Evolutionary conservation across 2,797 vertebrate genomes (phyloP).

Genomic region (Aphelocoma californica): DNA sequence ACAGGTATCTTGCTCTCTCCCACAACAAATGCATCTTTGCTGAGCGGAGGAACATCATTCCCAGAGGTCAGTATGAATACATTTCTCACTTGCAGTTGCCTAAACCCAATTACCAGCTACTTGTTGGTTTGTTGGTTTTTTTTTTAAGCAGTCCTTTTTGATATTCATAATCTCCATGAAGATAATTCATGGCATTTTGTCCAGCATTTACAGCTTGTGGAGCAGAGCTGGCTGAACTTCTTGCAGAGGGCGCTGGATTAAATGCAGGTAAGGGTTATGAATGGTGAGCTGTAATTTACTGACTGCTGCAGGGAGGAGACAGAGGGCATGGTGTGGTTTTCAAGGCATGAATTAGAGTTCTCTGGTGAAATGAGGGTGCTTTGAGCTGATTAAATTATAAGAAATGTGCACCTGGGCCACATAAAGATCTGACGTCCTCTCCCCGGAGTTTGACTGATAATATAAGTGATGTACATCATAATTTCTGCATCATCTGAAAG

Average conservation of each 20-base stretch:
- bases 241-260: background rate
- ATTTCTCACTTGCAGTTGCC: background rate
- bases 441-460: slow-evolving; percentile 4
- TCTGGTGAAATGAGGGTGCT: slow-evolving; percentile 27
- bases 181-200: background rate
- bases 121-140: background rate
- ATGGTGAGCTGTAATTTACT: slow-evolving; percentile 24
- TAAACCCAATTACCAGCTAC: background rate
- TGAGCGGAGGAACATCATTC: background rate
- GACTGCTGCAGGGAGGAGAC: background rate
- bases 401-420: slow-evolving; percentile 56
- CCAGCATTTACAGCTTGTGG: background rate
- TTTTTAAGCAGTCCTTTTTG: slow-evolving; percentile 13
- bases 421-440: slow-evolving; percentile 24
- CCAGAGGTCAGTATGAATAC: background rate
- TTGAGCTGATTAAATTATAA: slow-evolving; percentile 60
- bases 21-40: background rate
- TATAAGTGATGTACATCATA: slow-evolving; percentile 14
- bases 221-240: background rate
- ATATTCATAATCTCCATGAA: background rate
- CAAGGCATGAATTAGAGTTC: slow-evolving; percentile 46
- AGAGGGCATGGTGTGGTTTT: slow-evolving; percentile 33
- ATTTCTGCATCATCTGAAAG: slow-evolving; percentile 57
- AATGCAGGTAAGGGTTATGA: slow-evolving; percentile 23
- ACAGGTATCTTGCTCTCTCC: background rate